These are phyloP conservation scores for Rhombomys opimus DNA, from an alignment of 2,113 vertebrate species.

Conservation along the genomic window DNA sequence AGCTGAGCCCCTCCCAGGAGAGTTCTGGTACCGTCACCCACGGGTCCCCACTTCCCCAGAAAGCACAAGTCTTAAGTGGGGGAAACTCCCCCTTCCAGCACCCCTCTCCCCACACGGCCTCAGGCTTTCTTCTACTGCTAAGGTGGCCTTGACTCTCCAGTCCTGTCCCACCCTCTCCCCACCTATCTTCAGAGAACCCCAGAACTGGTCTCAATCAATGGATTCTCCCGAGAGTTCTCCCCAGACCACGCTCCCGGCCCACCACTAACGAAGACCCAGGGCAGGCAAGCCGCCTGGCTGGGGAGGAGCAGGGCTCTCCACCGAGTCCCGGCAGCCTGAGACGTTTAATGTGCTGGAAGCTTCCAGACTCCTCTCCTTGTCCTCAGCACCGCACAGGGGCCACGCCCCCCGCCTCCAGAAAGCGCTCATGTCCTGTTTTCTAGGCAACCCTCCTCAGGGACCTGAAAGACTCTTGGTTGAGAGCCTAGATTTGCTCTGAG, in stretches of 20 bases:
- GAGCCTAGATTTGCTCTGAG: conserved; percentile 45
- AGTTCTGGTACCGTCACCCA: background rate
- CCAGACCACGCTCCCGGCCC: background rate
- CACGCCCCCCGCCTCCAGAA: background rate
- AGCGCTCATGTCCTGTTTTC: conserved; percentile 8
- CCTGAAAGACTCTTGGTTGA: conserved; percentile 21
- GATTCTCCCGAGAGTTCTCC: background rate
- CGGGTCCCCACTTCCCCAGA: background rate
- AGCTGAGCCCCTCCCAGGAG: conserved; percentile 13
- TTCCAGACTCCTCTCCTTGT: background rate
- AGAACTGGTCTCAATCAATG: conserved; percentile 27
- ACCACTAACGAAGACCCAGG: background rate
- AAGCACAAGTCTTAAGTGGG: background rate
- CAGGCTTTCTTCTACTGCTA: conserved; percentile 17
- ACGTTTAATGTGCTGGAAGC: background rate
- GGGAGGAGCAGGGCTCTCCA: background rate
- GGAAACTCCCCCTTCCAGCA: background rate
- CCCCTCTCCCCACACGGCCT: background rate
- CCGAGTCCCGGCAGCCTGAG: background rate
- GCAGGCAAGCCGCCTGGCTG: background rate
- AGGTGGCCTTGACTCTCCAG: background rate
- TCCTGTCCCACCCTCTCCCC: background rate
- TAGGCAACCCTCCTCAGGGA: conserved; percentile 42
- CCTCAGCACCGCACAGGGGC: conserved; percentile 29
- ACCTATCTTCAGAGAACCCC: conserved; percentile 34